Evolutionary conservation across 2,888 invertebrate species (phyloP).

Genomic region (Calameuta idolon): DNA sequence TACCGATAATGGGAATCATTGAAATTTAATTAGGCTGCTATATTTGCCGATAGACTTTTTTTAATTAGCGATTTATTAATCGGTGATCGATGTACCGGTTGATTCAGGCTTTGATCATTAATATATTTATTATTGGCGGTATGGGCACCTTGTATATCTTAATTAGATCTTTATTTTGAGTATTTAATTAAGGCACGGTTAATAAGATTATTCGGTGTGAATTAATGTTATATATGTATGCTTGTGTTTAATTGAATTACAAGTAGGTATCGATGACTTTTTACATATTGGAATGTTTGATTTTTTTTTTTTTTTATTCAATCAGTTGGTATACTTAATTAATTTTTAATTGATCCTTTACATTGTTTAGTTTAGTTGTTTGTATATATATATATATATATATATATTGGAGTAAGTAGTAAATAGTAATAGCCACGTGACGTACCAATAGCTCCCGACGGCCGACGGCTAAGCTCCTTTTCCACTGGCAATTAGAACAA

Average conservation of each 20-base stretch:
- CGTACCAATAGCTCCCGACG: conserved; percentile 58
- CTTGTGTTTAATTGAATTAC: too few species aligned
- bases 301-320: background rate
- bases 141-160: background rate
- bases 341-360: background rate
- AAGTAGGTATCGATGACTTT: background rate
- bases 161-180: background rate
- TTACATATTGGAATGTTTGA: background rate
- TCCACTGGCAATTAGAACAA: background rate
- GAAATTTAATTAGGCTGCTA: background rate
- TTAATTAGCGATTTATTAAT: background rate
- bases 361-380: too few species aligned
- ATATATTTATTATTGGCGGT: background rate
- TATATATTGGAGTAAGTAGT: background rate
- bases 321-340: background rate
- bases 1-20: background rate
- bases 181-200: background rate
- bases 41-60: background rate
- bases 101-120: background rate
- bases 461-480: conserved; percentile 42
- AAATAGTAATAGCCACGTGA: conserved; percentile 18
- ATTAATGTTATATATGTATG: too few species aligned
- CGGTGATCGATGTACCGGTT: background rate
- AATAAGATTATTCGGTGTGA: too few species aligned
- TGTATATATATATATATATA: too few species aligned